Conservation (phyloP, 2,797 vertebrate species). For the Triplophysa bombifrons region DNA sequence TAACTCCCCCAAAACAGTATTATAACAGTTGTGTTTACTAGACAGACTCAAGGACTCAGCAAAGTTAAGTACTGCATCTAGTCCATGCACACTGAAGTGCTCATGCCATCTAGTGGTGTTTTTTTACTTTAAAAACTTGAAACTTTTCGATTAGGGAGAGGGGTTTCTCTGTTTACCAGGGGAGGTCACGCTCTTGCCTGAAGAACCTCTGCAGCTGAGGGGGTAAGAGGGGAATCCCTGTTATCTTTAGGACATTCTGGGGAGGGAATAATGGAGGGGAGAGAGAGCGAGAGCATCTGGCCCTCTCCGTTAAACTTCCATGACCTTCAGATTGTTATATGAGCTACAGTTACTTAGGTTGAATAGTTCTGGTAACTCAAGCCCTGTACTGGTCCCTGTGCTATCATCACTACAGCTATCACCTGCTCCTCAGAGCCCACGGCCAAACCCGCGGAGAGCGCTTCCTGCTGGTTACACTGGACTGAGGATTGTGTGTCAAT, state of each 20-base stretch:
- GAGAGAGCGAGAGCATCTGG: constrained; percentile 60
- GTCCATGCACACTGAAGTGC: neutral
- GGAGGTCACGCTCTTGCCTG: constrained; percentile 19
- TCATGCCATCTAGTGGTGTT: constrained; percentile 54
- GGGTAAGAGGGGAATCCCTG: constrained; percentile 61
- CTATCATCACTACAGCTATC: constrained; percentile 50
- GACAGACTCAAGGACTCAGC: neutral
- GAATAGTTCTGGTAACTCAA: constrained; percentile 63
- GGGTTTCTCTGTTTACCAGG: constrained; percentile 19
- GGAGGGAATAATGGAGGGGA: neutral
- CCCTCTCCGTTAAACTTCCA: constrained; percentile 60
- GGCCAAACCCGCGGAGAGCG: constrained; percentile 13
- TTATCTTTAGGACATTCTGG: constrained; percentile 47
- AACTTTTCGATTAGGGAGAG: neutral
- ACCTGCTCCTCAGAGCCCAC: constrained; percentile 44
- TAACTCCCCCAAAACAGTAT: neutral
- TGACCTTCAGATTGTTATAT: constrained; percentile 63
- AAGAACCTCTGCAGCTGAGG: neutral
- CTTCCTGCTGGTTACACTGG: constrained; percentile 46
- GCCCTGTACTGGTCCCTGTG: constrained; percentile 57
- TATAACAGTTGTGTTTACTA: neutral
- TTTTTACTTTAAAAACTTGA: neutral
- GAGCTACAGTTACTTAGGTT: constrained; percentile 56
- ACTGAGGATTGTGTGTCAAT: constrained; percentile 44
- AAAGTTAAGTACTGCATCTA: neutral